Base-by-base conservation (phyloP, 2,113 vertebrate species). In the Brachionichthys hirsutus region DNA sequence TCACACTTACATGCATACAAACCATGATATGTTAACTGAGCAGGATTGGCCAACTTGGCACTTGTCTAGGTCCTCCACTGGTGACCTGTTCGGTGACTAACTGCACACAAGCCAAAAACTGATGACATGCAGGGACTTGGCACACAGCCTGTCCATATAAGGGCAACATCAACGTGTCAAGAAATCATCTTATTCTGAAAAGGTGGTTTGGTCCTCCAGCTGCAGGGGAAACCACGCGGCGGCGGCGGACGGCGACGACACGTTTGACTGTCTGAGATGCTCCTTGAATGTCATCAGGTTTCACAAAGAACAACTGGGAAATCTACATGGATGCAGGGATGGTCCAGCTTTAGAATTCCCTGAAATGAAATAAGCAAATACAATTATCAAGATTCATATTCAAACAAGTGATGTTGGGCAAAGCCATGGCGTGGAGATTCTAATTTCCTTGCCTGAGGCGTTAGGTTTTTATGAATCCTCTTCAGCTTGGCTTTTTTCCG, bases 251-350 rank as follows among this genome's bases (percentile, higher is more conserved):
- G 83, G 84, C 83, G 73, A 82, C 80, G 80, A 87, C 82, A 62
- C 75, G 55, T 83, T 70, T 57, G 70, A 67, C 46, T 52, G 60
- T 81, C 45, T 36, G 70, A 79, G 70, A 80, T 5, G 2, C 59
- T 67, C 52, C 65, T 70, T 49, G 56, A 65, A 60, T 64, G 62
- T 66, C 34, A 72, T 98, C 94, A 98, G 85, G 94, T 92, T 90
- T 98, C 97, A 55, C 95, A 99, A 84, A 99, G 93, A 85, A 99
- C 93, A 74, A 99, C 89, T 0, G 97, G 97, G 84, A 98, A 99
- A 89, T 98, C 97, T 89, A 97, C 96, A 17, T 98, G 96, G 88
- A 99, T 95, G 81, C 94, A 93, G 48, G 97, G 97, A 75, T 93
- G 90, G 76, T 98, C 95, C 90, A 98, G 89, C 89, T 93, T 95